These are phyloP conservation scores for Drosophila pallidifrons DNA, from an alignment of 1,140 invertebrate species.

Conservation along the genomic window DNA sequence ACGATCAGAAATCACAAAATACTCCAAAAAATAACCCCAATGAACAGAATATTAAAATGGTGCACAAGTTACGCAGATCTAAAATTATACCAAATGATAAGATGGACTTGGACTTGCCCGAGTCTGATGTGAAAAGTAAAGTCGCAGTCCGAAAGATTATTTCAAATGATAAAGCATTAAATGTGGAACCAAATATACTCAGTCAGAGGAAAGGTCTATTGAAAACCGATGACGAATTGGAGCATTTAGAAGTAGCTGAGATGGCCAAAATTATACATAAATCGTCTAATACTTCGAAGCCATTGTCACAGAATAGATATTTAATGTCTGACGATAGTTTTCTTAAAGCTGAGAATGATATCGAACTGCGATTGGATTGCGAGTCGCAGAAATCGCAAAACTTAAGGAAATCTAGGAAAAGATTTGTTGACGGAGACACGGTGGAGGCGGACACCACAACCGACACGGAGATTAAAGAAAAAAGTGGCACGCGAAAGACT, in stretches of 20 bases:
- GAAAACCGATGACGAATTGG: background rate
- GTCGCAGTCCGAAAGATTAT: background rate
- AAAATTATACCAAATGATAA: background rate
- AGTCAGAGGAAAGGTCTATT: background rate
- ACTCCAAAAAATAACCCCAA: background rate
- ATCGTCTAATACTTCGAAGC: background rate
- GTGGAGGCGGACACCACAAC: background rate
- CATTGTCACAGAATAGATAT: background rate
- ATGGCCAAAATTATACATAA: background rate
- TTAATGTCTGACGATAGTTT: slow-evolving; percentile 1
- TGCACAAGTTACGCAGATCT: background rate
- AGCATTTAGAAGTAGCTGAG: background rate
- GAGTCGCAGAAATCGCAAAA: background rate
- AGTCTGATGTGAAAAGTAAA: background rate
- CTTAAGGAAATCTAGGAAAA: background rate
- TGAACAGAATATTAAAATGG: background rate
- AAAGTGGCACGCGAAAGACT: background rate
- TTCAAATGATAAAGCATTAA: background rate
- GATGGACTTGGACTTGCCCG: background rate
- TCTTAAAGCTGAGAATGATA: background rate
- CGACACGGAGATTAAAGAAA: slow-evolving; percentile 9
- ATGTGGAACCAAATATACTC: background rate
- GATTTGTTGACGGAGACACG: background rate
- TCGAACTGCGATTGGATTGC: background rate
- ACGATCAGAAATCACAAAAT: background rate